Base-by-base conservation (phyloP, 2,797 vertebrate genomes). In the Sylvilagus floridanus region DNA sequence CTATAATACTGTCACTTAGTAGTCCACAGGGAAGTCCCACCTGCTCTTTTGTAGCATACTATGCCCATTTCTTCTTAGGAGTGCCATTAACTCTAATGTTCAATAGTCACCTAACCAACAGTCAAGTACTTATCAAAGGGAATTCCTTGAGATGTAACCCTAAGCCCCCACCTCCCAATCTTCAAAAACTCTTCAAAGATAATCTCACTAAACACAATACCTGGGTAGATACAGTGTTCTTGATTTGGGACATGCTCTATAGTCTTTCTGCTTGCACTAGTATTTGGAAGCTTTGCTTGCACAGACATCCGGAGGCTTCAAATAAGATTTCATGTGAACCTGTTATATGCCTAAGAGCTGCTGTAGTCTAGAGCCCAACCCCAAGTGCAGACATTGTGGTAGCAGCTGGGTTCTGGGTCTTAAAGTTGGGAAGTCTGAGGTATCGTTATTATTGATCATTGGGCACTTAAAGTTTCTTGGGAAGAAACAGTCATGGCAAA, bases 1-100 rank as follows among this genome's bases (percentile, higher is more conserved):
- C 69, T 94, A 32, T 69, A 77, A 47, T 85, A 79, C 7, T 86
- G 69, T 77, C 76, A 89, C 35, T 95, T 91, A 85, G 13, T 68
- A 79, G 69, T 95, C 90, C 69, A 88, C 21, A 87, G 52, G 69
- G 90, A 94, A 78, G 79, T 47, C 19, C 28, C 11, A 42, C 35
- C n/a, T 87, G 4, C 60, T 85, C 50, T 85, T 93, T 91, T 52
- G 32, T 37, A 77, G 50, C 17, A 47, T 9, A 77, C 30, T 10
- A 22, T 57, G 10, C 77, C 47, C 65, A 37, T 93, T 62, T 30
- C 28, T 91, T 79, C 14, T 86, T 79, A 91, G 4, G 8, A 66
- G 16, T 84, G 13, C 17, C 30, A 11, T 93, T 90, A 83, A 21
- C 16, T 10, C 32, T 69, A 35, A 21, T 71, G 10, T 84, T 37